A percentile compares a stretch with the other conserved stretches of the same genome.
Evolutionary conservation across 2,113 vertebrate species (phyloP).

Genomic region (Pedetes capensis): DNA sequence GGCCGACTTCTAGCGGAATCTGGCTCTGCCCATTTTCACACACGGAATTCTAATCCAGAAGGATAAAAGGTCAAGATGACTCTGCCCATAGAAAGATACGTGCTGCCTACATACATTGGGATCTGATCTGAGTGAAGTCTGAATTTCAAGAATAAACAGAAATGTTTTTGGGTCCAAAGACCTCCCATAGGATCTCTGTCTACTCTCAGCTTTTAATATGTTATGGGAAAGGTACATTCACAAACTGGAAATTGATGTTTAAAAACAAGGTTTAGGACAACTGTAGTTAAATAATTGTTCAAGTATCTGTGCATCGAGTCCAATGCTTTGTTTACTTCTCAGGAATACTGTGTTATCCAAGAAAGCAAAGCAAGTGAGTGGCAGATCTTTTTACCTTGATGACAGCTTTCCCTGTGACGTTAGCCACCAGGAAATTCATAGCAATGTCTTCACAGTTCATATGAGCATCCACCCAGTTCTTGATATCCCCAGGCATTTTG

Average conservation of each 20-base stretch:
- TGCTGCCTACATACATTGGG: background rate
- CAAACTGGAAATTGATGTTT: background rate
- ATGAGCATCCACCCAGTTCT: slow-evolving; percentile 98
- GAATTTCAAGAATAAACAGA: background rate
- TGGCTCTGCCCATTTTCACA: background rate
- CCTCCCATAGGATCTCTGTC: background rate
- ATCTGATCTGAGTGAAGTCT: background rate
- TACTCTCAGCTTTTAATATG: background rate
- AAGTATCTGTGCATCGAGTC: background rate
- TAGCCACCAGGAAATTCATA: slow-evolving; percentile 99
- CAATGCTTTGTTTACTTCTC: background rate
- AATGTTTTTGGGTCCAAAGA: background rate
- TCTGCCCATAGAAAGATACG: background rate
- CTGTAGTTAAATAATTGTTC: background rate
- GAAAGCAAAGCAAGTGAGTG: background rate
- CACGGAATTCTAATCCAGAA: background rate
- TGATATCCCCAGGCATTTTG: slow-evolving; percentile 99
- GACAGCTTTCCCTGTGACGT: slow-evolving; percentile 97
- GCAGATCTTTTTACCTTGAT: slow-evolving; percentile 90
- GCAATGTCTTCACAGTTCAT: slow-evolving; percentile 99
- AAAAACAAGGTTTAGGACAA: background rate
- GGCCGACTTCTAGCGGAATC: background rate
- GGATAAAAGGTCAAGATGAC: background rate
- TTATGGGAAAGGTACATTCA: background rate
- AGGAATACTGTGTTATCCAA: background rate